These are phyloP conservation scores for Molanna angustata DNA, from an alignment of 2,888 invertebrate species.

Conservation along the genomic window DNA sequence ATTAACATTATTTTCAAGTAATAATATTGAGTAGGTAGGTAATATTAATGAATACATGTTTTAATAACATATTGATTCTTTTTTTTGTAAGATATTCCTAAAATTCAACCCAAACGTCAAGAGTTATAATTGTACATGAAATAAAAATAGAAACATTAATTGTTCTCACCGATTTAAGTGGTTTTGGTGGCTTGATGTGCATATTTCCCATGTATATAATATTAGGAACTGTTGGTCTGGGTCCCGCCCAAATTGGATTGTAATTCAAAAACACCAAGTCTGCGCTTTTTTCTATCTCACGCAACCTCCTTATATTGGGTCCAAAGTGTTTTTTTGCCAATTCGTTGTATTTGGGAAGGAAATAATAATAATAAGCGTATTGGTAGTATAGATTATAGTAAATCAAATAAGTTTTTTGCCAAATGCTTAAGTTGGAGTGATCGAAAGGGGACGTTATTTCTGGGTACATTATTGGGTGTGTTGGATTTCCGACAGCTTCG, in stretches of 20 bases:
- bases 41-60: too few relatives aligned
- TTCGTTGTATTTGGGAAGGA: conserved; percentile 29
- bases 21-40: too few relatives aligned
- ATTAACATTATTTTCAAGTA: too few relatives aligned
- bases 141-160: too few relatives aligned
- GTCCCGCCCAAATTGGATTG: conserved; percentile 45
- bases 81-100: too few relatives aligned
- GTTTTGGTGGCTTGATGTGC: conserved; percentile 44
- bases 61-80: too few relatives aligned
- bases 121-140: too few relatives aligned
- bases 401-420: conserved; percentile 37
- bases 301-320: conserved; percentile 41
- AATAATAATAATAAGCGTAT: conserved; percentile 21
- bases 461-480: conserved; percentile 52
- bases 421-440: conserved; percentile 42
- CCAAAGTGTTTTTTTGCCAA: conserved; percentile 32
- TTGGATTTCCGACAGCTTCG: conserved; percentile 53
- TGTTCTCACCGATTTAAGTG: conserved; percentile 43
- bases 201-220: conserved; percentile 45
- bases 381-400: conserved; percentile 22
- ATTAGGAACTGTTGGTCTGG: conserved; percentile 46
- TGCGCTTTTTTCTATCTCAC: conserved; percentile 47
- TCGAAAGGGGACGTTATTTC: conserved; percentile 49
- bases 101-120: too few relatives aligned
- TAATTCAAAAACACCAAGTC: conserved; percentile 47